Percentiles rank a stretch among this genome's conserved stretches.
These are phyloP conservation scores for Pinctada fucata DNA, from an alignment of 2,888 invertebrate genomes.

Conservation along the genomic window DNA sequence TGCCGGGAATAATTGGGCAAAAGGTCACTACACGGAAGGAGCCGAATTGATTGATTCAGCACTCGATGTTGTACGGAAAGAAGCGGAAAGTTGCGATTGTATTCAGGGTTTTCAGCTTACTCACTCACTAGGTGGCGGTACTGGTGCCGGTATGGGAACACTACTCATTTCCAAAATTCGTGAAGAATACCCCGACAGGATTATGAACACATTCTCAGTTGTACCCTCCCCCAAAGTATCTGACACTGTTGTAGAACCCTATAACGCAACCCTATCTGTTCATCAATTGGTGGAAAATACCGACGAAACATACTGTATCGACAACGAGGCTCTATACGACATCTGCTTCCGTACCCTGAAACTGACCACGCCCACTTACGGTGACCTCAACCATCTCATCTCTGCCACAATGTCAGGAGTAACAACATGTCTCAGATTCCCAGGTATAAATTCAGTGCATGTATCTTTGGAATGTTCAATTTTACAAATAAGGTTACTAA, in stretches of 20 bases:
- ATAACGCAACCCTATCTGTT: conserved; percentile 89
- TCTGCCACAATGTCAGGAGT: conserved; percentile 79
- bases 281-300: conserved; percentile 87
- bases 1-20: conserved; percentile 73
- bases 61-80: conserved; percentile 74
- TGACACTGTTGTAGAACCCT: conserved; percentile 84
- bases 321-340: conserved; percentile 93
- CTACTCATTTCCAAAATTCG: conserved; percentile 63
- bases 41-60: conserved; percentile 75
- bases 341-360: conserved; percentile 93
- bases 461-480: too few relatives aligned
- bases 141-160: conserved; percentile 67
- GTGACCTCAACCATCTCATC: conserved; percentile 90
- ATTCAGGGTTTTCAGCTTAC: conserved; percentile 76
- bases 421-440: conserved; percentile 91
- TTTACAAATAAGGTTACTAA: too few relatives aligned
- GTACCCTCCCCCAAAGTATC: conserved; percentile 91
- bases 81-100: conserved; percentile 74
- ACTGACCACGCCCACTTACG: conserved; percentile 89
- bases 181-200: conserved; percentile 67
- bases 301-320: conserved; percentile 92
- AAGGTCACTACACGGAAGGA: conserved; percentile 75
- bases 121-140: conserved; percentile 80
- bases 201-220: conserved; percentile 96
- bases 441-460: conserved; percentile 77